These are phyloP conservation scores for Cairina moschata DNA, from an alignment of 2,113 vertebrate genomes.

Conservation along the genomic window DNA sequence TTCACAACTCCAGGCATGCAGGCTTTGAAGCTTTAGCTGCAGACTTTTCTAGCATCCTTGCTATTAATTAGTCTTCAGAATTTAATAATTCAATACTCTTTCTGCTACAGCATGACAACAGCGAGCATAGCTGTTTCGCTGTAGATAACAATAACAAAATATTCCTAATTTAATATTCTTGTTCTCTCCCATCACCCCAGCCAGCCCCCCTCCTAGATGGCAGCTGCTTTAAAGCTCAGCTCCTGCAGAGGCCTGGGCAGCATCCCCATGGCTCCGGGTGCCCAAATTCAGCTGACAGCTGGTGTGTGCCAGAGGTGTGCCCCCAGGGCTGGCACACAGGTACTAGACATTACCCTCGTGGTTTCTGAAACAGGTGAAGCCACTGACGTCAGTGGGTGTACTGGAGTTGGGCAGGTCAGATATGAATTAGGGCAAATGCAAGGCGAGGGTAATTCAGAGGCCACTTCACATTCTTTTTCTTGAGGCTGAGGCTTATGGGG, in stretches of 20 bases:
- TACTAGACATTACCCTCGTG: background rate
- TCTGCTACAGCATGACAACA: background rate
- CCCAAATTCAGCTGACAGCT: background rate
- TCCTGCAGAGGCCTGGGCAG: background rate
- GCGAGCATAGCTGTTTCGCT: rapidly evolving
- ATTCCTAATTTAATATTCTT: background rate
- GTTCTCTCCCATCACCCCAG: background rate
- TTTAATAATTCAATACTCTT: conserved; percentile 21
- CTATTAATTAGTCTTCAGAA: conserved; percentile 19
- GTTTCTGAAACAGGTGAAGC: background rate
- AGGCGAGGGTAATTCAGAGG: no score
- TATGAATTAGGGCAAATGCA: background rate
- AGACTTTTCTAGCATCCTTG: background rate
- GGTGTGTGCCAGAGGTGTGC: background rate
- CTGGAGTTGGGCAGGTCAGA: background rate
- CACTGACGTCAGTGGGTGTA: background rate
- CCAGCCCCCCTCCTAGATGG: background rate
- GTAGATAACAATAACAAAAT: background rate
- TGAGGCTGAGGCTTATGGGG: background rate
- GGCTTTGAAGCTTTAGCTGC: background rate
- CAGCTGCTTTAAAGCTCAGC: background rate
- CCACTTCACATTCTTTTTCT: background rate
- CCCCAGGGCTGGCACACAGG: background rate
- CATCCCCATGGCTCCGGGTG: background rate
- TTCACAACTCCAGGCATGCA: background rate